Base-by-base conservation (phyloP, 2,888 invertebrate species). In the Bursaphelenchus okinawaensis region DNA sequence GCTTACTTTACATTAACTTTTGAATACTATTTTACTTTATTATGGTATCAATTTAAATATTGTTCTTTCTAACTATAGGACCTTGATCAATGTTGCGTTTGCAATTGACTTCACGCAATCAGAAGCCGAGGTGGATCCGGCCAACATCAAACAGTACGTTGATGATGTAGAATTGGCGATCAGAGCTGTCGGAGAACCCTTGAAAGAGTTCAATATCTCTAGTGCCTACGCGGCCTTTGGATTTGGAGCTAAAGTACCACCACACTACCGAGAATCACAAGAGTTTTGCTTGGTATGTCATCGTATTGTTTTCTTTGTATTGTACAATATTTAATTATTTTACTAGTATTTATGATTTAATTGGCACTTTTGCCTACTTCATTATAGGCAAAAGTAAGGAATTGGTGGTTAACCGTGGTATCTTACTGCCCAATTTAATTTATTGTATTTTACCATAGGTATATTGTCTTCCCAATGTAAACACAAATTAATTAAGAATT, bases 231-330 rank as follows among this genome's bases (percentile, higher is more conserved):
- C 78, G 9, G 80, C 78, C 0, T 80, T 80, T 40, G 80, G 80
- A 28, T 73, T 80, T 23, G 80, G 77, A 16, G 80, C 80, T 1
- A 78, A 79, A 62, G 74, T 80, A n/a, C 80, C 80, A 4, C 80
- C 80, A 20, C 73, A 75, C 7, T 80, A 72, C 60, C 72, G 79
- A 23, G 80, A 80, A 56, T 77, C 77, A 16, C 73, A 80, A 56
- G 80, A 80, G 65, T 80, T 80, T 62, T 79, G 77, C 63, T 56
- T 80, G 68, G 71, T 75, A 51, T 66, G 70, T 68, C 22, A 9
- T 62, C 8, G 7, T 7, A 22, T 19, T n/a, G 40, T 40, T 40
- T 40, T 9, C 40, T 40, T n/a, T 9, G 40, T n/a, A n/a, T n/a
- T n/a, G n/a, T n/a, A n/a, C n/a, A n/a, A n/a, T n/a, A n/a, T n/a